Base-by-base conservation (phyloP, 2,113 vertebrate genomes). In the Ursus arctos region DNA sequence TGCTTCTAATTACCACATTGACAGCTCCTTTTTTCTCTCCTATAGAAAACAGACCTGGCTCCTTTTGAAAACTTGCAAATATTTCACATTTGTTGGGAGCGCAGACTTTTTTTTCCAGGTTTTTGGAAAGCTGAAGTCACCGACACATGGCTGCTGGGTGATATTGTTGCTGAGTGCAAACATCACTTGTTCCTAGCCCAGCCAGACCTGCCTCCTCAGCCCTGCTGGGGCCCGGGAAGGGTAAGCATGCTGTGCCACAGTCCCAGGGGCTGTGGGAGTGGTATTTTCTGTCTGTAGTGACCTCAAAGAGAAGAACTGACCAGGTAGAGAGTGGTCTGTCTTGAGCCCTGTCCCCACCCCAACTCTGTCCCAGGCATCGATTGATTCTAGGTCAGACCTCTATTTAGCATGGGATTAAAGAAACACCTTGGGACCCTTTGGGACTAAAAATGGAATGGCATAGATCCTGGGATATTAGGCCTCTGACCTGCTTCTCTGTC, bases 81-180 rank as follows among this genome's bases (percentile, higher is more conserved):
- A 85, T 55, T 96, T 97, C 57, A 14, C 36, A 49, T 95, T 91
- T 97, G 67, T 94, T 88, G 96, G 57, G 87, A 90, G 36, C 92
- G 61, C 22, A 76, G 79, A 49, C 43, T 92, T 97, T 98, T 97
- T 87, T 74, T 69, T n/a, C 59, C 49, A 89, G 63, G 77, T 80
- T 93, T 86, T 77, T 90, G 81, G 93, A 74, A 96, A 83, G 61
- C 67, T 53, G 74, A 86, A 89, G 55, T 80, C 77, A 47, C 74
- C 15, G 57, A 91, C 79, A 84, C 79, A 59, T 6, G 61, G 87
- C 74, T 92, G 63, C 49, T 92, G 87, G 74, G 94, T 76, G 80
- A 94, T 51, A 74, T 4, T 53, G 21, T 24, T 72, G n/a, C 83
- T 47, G 83, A 94, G 18, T 36, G 31, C 59, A 79, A 90, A 79